These are phyloP conservation scores for Trissonchulus latispiculum DNA, from an alignment of 2,888 invertebrate genomes.

Conservation along the genomic window DNA sequence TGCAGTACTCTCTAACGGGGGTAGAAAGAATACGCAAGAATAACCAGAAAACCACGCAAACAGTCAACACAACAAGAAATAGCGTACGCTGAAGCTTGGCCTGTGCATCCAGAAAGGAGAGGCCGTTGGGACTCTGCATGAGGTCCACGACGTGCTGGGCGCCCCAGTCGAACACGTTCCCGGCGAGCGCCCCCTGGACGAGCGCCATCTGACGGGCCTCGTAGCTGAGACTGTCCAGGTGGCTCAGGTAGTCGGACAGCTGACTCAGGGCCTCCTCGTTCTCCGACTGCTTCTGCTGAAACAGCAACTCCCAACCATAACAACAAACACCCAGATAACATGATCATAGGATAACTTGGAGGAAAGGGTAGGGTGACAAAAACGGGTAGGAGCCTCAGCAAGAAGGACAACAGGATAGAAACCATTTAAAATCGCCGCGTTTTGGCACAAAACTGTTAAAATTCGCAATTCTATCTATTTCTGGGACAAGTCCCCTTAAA, in stretches of 20 bases:
- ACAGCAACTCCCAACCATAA: slow-evolving; percentile 18
- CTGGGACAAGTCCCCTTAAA: too few relatives aligned
- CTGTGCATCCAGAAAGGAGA: slow-evolving; percentile 72
- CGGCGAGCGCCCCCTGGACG: slow-evolving; percentile 55
- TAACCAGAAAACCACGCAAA: neutral
- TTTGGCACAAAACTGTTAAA: too few relatives aligned
- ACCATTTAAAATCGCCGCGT: too few relatives aligned
- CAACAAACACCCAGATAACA: too few relatives aligned
- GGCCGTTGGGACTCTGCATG: slow-evolving; percentile 59
- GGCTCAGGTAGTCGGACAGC: slow-evolving; percentile 58
- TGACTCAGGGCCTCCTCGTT: slow-evolving; percentile 66
- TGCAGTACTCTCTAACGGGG: too few relatives aligned
- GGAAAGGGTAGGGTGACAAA: too few relatives aligned
- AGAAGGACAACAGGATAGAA: too few relatives aligned
- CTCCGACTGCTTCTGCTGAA: slow-evolving; percentile 72
- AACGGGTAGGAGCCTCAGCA: too few relatives aligned
- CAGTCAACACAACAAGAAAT: neutral
- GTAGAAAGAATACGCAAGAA: too few relatives aligned
- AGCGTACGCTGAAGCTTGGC: slow-evolving; percentile 61
- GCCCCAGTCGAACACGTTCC: slow-evolving; percentile 97
- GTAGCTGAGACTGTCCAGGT: slow-evolving; percentile 59
- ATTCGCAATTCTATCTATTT: too few relatives aligned
- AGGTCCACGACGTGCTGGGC: slow-evolving; percentile 77
- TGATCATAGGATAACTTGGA: too few relatives aligned
- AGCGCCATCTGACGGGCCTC: slow-evolving; percentile 47